Evolutionary conservation across 1,140 invertebrate species (phyloP).

Genomic region (Metopolophium dirhodum): DNA sequence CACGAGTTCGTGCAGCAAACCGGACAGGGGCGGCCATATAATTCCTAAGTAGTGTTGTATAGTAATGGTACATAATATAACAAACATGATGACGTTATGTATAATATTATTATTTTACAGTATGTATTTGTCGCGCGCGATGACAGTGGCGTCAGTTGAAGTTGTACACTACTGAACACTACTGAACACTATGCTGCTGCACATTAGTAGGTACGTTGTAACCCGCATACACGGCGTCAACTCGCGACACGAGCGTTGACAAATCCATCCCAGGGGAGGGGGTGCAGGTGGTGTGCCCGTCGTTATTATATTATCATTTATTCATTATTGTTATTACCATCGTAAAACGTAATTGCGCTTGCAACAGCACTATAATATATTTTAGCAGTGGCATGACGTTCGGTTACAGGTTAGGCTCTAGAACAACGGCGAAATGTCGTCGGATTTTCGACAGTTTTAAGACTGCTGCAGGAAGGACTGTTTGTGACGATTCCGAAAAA

Average conservation of each 20-base stretch:
- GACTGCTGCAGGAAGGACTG: not conserved
- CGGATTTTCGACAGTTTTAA: not conserved
- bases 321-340: conserved; percentile 11
- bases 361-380: not conserved
- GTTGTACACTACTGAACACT: not conserved
- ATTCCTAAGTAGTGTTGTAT: too few relatives aligned
- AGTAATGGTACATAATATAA: too few relatives aligned
- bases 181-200: not conserved
- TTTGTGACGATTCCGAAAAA: not conserved
- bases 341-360: not conserved
- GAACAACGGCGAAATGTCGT: not conserved
- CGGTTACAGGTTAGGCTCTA: not conserved
- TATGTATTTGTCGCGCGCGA: not conserved
- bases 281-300: not conserved
- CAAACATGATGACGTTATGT: not conserved
- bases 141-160: not conserved
- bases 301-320: conserved; percentile 18
- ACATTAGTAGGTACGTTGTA: not conserved
- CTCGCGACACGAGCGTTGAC: not conserved
- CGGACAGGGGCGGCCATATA: not conserved
- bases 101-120: not conserved
- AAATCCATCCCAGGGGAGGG: conserved; percentile 5
- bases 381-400: not conserved
- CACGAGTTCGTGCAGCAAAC: not conserved
- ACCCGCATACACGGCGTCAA: not conserved